A percentile compares a stretch with the other conserved stretches of the same genome.
Conservation (phyloP, 1,140 invertebrate genomes). For the Tenebrio molitor region DNA sequence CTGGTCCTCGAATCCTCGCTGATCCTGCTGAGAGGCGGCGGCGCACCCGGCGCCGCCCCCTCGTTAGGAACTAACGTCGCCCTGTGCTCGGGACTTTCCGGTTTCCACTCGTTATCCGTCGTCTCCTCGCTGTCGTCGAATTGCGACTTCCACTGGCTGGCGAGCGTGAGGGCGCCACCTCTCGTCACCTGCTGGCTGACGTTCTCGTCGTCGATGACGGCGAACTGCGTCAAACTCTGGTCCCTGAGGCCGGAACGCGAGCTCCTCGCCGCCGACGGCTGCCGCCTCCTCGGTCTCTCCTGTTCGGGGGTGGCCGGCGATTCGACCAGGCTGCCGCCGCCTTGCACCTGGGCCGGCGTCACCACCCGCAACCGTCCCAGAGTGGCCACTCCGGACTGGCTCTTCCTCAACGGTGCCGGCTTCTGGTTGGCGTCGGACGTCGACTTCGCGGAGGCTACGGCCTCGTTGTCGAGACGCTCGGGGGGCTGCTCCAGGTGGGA, state of each 20-base stretch:
- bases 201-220: slow-evolving; percentile 93
- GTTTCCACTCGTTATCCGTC: slow-evolving; percentile 93
- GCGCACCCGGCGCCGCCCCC: slow-evolving; percentile 60
- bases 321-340: slow-evolving; percentile 60
- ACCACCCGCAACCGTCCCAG: slow-evolving; percentile 74
- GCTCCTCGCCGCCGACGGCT: slow-evolving; percentile 61
- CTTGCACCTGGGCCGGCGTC: slow-evolving; percentile 64
- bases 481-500: slow-evolving; percentile 64
- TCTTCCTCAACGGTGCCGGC: slow-evolving; percentile 63
- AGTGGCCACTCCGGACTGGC: slow-evolving; percentile 68
- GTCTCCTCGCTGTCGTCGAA: slow-evolving; percentile 94
- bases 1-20: slow-evolving; percentile 71
- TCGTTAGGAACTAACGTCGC: slow-evolving; percentile 53
- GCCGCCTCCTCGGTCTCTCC: slow-evolving; percentile 62
- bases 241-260: slow-evolving; percentile 67
- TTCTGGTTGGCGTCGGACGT: slow-evolving; percentile 61
- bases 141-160: slow-evolving; percentile 94
- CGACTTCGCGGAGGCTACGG: slow-evolving; percentile 61
- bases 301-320: slow-evolving; percentile 65
- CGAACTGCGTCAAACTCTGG: slow-evolving; percentile 85
- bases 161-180: slow-evolving; percentile 83
- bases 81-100: slow-evolving; percentile 82
- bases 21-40: slow-evolving; percentile 70
- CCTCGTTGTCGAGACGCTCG: slow-evolving; percentile 64
- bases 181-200: slow-evolving; percentile 90